These are phyloP conservation scores for Zygothrica quintamaculata DNA, from an alignment of 2,888 invertebrate species.

Conservation along the genomic window DNA sequence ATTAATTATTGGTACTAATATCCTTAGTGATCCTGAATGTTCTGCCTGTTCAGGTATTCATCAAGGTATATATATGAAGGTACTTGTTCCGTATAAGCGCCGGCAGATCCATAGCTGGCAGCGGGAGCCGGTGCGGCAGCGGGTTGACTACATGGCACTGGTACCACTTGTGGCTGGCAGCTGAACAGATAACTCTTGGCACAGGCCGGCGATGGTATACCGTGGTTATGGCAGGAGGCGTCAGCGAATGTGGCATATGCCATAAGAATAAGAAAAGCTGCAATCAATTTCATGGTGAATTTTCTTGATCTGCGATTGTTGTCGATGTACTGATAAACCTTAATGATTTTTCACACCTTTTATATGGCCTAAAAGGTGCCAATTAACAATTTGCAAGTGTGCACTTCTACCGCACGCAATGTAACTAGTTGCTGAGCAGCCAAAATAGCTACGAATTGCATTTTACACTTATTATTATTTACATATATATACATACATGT, in stretches of 20 bases:
- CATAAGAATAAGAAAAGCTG: slow-evolving; percentile 35
- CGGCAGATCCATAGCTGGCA: slow-evolving; percentile 47
- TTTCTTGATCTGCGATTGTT: neutral
- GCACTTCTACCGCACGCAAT: slow-evolving; percentile 17
- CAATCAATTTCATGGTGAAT: slow-evolving; percentile 54
- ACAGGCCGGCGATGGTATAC: slow-evolving; percentile 66
- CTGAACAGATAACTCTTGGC: slow-evolving; percentile 75
- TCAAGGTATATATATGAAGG: slow-evolving; percentile 43
- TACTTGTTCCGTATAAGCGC: slow-evolving; percentile 55
- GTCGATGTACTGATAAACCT: slow-evolving; percentile 11
- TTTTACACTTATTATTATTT: neutral
- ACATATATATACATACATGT: neutral
- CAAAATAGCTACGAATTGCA: no score
- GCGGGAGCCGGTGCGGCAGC: slow-evolving; percentile 10
- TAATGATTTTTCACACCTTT: neutral
- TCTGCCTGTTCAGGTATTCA: slow-evolving; percentile 27
- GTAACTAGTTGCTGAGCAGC: slow-evolving; percentile 15
- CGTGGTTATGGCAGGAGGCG: slow-evolving; percentile 43
- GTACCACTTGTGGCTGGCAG: slow-evolving; percentile 71
- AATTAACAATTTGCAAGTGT: slow-evolving; percentile 6
- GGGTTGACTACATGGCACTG: slow-evolving; percentile 61
- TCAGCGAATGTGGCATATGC: slow-evolving; percentile 34
- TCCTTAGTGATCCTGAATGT: slow-evolving; percentile 22
- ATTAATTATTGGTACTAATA: no score
- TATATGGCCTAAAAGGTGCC: slow-evolving; percentile 18